A percentile compares a stretch with the other conserved stretches of the same genome.
These are phyloP conservation scores for Phyto melanocephala DNA, from an alignment of 2,888 invertebrate genomes.

Conservation along the genomic window DNA sequence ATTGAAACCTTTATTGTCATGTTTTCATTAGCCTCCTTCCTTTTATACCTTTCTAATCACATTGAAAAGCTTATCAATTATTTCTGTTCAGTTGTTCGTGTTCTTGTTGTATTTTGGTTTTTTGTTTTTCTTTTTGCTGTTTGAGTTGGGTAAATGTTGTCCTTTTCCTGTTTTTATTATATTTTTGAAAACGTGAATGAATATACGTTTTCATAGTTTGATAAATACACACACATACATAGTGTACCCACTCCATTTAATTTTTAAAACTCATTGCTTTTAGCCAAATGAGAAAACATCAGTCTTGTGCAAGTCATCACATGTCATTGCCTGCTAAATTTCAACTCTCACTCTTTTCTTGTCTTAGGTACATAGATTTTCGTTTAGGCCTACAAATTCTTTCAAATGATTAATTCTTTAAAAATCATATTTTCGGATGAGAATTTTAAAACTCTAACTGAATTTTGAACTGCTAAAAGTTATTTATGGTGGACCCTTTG, in stretches of 20 bases:
- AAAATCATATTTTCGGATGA: too few species aligned
- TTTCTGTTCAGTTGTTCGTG: conserved; percentile 31
- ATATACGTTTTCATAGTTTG: not conserved
- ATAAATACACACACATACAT: not conserved
- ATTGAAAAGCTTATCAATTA: conserved; percentile 55
- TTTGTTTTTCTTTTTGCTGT: not conserved
- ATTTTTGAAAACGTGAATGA: too few species aligned
- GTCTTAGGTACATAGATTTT: not conserved
- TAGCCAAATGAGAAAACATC: conserved; percentile 41
- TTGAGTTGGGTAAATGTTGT: not conserved
- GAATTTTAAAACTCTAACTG: too few species aligned
- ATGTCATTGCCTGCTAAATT: conserved; percentile 53
- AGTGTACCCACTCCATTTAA: conserved; percentile 3
- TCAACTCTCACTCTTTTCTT: conserved; percentile 1
- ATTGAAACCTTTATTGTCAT: not conserved
- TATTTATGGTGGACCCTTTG: too few species aligned
- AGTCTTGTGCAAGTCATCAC: conserved; percentile 60
- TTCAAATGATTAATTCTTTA: conserved; percentile 13
- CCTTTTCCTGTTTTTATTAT: too few species aligned
- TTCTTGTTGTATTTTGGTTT: too few species aligned
- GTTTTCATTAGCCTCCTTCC: not conserved
- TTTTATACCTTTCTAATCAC: conserved; percentile 35
- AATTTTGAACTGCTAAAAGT: too few species aligned
- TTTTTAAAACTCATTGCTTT: conserved; percentile 26
- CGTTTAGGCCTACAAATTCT: not conserved